A percentile compares a stretch with the other conserved stretches of the same genome.
Evolutionary conservation across 2,797 vertebrate species (phyloP).

Genomic region (Phoeniculus purpureus): DNA sequence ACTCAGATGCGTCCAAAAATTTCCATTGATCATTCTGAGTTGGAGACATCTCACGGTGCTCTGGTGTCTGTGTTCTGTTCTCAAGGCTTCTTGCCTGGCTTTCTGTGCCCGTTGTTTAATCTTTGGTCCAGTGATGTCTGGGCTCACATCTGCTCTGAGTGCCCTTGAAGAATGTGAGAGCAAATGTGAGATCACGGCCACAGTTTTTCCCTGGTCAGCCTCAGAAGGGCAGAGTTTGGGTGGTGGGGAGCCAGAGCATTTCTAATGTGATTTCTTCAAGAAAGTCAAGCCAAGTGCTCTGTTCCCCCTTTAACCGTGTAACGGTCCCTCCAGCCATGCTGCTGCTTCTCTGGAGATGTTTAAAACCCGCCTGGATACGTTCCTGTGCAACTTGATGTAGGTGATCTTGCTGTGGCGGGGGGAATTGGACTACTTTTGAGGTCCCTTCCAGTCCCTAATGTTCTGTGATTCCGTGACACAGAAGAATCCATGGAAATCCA

Average conservation of each 20-base stretch:
- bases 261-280: background rate
- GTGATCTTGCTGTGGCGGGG: too few species aligned
- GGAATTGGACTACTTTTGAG: too few species aligned
- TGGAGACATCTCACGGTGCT: background rate
- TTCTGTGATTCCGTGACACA: background rate
- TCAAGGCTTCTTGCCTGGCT: background rate
- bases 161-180: background rate
- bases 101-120: fast-evolving
- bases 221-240: background rate
- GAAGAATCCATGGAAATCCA: background rate
- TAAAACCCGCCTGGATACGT: too few species aligned
- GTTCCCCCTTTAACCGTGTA: background rate
- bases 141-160: background rate
- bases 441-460: too few species aligned
- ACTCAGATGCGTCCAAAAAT: background rate
- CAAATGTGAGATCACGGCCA: fast-evolving
- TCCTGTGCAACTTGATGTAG: too few species aligned
- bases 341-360: background rate
- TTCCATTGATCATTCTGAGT: background rate
- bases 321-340: background rate
- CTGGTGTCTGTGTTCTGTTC: background rate
- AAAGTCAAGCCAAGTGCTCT: background rate
- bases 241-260: background rate
- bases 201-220: background rate
- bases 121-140: background rate